phyloP scores from a whole-genome alignment of 2,113 vertebrate genomes.

The Hyperopisus bebe region DNA sequence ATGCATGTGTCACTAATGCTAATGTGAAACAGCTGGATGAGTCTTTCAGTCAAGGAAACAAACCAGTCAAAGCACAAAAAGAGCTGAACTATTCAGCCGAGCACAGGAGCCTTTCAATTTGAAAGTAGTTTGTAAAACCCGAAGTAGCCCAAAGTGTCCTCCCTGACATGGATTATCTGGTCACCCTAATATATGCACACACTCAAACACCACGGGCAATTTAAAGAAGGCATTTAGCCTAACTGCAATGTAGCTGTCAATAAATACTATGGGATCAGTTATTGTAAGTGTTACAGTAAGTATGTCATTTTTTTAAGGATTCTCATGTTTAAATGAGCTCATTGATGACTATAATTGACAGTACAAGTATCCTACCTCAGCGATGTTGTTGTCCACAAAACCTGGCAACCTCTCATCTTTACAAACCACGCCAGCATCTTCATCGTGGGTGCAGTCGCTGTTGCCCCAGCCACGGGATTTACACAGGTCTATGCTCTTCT shows the following conservation, averaged over 20 bases:
- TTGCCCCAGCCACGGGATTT: constrained; percentile 89
- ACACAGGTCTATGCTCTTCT: constrained; percentile 75
- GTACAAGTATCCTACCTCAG: constrained; percentile 70
- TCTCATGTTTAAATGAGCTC: background rate
- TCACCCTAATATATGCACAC: too few species aligned
- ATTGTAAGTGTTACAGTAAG: background rate
- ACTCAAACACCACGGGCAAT: background rate
- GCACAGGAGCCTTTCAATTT: too few species aligned
- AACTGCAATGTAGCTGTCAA: background rate
- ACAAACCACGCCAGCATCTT: constrained; percentile 88
- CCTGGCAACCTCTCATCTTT: constrained; percentile 84
- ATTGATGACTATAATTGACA: background rate
- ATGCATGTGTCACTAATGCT: too few species aligned
- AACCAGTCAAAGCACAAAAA: too few species aligned
- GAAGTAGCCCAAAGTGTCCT: too few species aligned
- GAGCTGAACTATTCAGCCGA: too few species aligned
- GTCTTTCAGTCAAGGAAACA: too few species aligned
- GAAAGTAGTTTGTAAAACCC: too few species aligned
- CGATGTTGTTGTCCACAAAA: constrained; percentile 81
- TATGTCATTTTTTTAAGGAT: background rate
- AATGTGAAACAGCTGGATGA: too few species aligned
- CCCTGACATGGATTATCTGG: too few species aligned
- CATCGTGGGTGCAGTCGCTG: constrained; percentile 95
- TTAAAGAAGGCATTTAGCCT: background rate
- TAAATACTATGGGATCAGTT: background rate